Percentiles rank a stretch among this genome's conserved stretches.
These are phyloP conservation scores for Hydropsyche tenuis DNA, from an alignment of 1,140 invertebrate genomes.

Conservation along the genomic window DNA sequence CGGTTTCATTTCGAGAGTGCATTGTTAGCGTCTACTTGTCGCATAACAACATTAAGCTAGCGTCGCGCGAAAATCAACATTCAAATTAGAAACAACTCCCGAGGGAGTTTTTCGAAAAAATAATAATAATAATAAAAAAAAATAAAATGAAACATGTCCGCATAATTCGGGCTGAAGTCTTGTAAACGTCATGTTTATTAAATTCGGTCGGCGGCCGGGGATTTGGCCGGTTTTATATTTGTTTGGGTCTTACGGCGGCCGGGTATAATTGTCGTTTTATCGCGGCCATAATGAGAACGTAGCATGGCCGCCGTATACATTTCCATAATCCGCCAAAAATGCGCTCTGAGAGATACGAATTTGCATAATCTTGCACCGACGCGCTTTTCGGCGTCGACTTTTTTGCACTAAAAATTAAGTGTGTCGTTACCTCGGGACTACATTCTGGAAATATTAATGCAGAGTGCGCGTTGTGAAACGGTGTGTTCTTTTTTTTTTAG, in stretches of 20 bases:
- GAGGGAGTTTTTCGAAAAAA: no score
- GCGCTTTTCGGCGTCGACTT: not conserved
- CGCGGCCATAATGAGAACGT: slow-evolving; percentile 37
- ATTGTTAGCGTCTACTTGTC: not conserved
- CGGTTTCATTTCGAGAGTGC: slow-evolving; percentile 22
- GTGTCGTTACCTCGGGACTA: no score
- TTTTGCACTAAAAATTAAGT: not conserved
- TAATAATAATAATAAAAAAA: no score
- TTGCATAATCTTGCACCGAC: slow-evolving; percentile 10
- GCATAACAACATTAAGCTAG: not conserved
- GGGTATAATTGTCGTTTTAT: slow-evolving; percentile 45
- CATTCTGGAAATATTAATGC: no score
- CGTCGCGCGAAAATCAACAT: not conserved
- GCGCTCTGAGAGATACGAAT: not conserved
- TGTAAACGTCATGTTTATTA: not conserved
- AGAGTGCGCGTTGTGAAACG: no score
- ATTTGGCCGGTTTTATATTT: slow-evolving; percentile 32
- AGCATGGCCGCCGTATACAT: not conserved
- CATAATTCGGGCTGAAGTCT: not conserved
- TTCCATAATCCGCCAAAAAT: slow-evolving; percentile 8
- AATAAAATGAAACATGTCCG: not conserved
- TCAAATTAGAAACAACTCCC: no score
- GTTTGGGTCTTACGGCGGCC: slow-evolving; percentile 8
- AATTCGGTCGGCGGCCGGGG: not conserved
- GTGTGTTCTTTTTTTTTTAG: no score